Evolutionary conservation across 2,797 vertebrate species (phyloP).

Genomic region (Rousettus madagascariensis): DNA sequence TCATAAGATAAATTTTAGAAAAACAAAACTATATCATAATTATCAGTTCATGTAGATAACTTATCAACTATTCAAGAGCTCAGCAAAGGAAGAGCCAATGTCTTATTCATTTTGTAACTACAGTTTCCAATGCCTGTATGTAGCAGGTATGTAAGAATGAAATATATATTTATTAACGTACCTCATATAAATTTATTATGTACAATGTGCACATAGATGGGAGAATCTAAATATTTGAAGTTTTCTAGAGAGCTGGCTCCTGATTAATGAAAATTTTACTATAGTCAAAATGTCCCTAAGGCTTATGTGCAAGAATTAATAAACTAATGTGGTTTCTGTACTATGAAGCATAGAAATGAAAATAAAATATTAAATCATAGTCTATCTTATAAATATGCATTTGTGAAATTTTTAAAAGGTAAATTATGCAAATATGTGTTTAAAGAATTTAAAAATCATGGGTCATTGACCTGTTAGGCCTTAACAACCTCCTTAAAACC

Average conservation of each 20-base stretch:
- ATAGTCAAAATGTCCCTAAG: background rate
- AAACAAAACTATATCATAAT: background rate
- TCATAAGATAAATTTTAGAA: background rate
- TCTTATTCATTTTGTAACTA: background rate
- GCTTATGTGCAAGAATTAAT: background rate
- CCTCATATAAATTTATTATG: constrained; percentile 40
- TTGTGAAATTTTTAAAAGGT: constrained; percentile 22
- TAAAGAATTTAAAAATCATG: constrained; percentile 51
- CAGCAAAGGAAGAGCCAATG: background rate
- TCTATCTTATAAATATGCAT: constrained; percentile 1
- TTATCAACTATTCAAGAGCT: background rate
- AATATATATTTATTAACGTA: background rate
- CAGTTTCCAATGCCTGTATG: background rate
- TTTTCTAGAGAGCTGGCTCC: constrained; percentile 17
- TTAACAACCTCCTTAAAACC: constrained; percentile 46
- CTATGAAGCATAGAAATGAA: constrained; percentile 7
- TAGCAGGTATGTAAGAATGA: background rate
- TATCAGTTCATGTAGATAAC: background rate
- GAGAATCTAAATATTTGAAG: constrained; percentile 50
- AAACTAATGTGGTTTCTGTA: constrained; percentile 46
- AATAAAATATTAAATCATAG: constrained; percentile 50
- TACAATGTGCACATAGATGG: background rate
- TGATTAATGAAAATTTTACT: constrained; percentile 44
- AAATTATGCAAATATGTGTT: constrained; percentile 55
- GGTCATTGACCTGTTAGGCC: background rate